Base-by-base conservation (phyloP, 1,140 invertebrate genomes). In the Drosophila suzukii region DNA sequence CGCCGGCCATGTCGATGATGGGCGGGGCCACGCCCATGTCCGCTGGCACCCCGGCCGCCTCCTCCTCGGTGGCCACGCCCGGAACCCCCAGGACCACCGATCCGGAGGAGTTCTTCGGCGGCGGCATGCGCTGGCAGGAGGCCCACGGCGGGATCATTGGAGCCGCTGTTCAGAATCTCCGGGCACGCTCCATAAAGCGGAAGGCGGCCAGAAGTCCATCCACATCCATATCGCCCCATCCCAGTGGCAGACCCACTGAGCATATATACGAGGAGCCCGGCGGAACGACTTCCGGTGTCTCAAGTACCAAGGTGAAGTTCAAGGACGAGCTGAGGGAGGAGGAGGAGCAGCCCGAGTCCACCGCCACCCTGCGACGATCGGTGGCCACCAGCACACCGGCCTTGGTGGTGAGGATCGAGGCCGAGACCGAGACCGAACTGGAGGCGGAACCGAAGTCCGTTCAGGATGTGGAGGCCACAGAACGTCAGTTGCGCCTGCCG, bases 321-420 rank as follows among this genome's bases (percentile, higher is more conserved):
- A 82, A 74, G 54, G 79, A 82, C 78, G 75, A 79, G 32, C 54
- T 78, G 1, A 41, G 34, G 38, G 55, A 46, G 38, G 65, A 79
- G 30, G 50, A 41, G 38, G 58, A 79, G 32, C 32, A 79, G 32
- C 32, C 74, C 4, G 58, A 62, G 13, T 49, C 56, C 39, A 27
- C 15, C n/a, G 13, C 60, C 41, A 46, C 8, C 5, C 44, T 80
- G 8, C 83, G 73, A 4, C 79, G 82, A 58, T 86, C 90, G 17
- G 74, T 91, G 49, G 91, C 84, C 50, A 92, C 90, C 20, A 91
- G 91, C 54, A 92, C 91, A 27, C 90, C 91, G n/a, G 76, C 91
- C 3, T 47, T 92, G 15, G 73, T 90, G 15, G 73, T 90, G 27
- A 73, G 79, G 24, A 90, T 90, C 24, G 81, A 90, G 32, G 58